Evolutionary conservation across 2,797 vertebrate genomes (phyloP).

Genomic region (Gallinago solitaria): DNA sequence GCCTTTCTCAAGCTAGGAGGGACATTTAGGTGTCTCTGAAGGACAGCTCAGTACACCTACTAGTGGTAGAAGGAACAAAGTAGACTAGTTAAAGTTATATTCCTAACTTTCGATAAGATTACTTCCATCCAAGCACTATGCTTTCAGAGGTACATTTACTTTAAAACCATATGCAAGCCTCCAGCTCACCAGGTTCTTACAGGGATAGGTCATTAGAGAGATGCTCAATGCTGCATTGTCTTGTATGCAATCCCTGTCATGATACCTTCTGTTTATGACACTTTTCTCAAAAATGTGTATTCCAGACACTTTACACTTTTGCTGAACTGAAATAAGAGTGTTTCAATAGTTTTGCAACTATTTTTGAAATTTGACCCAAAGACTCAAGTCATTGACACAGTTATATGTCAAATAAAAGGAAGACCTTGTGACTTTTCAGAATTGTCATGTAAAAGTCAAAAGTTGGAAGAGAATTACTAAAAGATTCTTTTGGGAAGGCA

Average conservation of each 20-base stretch:
- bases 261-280: not conserved
- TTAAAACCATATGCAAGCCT: not conserved
- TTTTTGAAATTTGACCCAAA: not conserved
- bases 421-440: not conserved
- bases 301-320: not conserved
- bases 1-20: not conserved
- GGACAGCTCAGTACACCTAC: not conserved
- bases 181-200: not conserved
- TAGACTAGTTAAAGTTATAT: too few relatives aligned
- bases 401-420: not conserved
- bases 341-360: not conserved
- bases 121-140: not conserved
- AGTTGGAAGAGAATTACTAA: not conserved
- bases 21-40: not conserved
- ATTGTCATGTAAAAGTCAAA: not conserved
- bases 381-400: not conserved
- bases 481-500: not conserved
- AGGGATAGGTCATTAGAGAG: not conserved
- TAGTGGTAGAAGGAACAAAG: not conserved
- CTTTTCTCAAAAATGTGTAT: fast-evolving
- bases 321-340: not conserved
- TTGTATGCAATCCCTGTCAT: not conserved
- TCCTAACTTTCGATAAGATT: not conserved
- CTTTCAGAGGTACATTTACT: not conserved
- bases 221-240: fast-evolving